Percentiles rank a stretch among this genome's conserved stretches.
Evolutionary conservation across 2,113 vertebrate species (phyloP).

Genomic region (Gallinago undulata): DNA sequence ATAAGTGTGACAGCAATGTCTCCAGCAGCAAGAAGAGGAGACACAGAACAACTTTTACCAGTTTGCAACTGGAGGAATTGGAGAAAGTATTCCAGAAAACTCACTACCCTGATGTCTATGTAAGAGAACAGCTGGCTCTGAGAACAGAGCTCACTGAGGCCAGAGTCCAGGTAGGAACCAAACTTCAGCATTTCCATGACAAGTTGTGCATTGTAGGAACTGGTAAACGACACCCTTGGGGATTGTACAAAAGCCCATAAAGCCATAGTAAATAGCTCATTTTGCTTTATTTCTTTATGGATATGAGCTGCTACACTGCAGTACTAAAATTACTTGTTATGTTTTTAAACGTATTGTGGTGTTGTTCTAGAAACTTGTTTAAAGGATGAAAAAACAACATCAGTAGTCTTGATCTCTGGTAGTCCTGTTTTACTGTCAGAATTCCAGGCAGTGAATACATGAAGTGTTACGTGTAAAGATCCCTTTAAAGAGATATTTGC

Average conservation of each 20-base stretch:
- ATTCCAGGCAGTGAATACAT: background rate
- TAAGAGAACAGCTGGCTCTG: conserved; percentile 95
- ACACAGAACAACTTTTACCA: conserved; percentile 96
- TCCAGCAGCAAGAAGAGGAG: conserved; percentile 97
- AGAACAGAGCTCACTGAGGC: conserved; percentile 97
- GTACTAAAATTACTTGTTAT: background rate
- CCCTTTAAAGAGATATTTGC: background rate
- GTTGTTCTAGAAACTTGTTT: background rate
- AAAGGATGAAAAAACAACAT: background rate
- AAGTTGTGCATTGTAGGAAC: background rate
- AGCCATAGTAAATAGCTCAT: background rate
- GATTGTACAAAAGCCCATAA: background rate
- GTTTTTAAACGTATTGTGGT: background rate
- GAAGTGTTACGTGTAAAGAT: background rate
- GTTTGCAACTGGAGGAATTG: conserved; percentile 94
- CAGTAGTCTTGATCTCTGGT: background rate
- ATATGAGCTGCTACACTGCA: background rate
- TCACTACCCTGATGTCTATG: conserved; percentile 98
- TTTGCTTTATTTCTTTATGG: background rate
- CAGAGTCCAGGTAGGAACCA: conserved; percentile 89
- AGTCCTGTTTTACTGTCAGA: background rate
- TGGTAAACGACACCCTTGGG: background rate
- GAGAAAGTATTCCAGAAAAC: conserved; percentile 99
- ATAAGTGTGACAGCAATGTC: conserved; percentile 97
- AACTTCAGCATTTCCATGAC: background rate